phyloP scores from a whole-genome alignment of 2,797 vertebrate genomes.

The Echiichthys vipera region DNA sequence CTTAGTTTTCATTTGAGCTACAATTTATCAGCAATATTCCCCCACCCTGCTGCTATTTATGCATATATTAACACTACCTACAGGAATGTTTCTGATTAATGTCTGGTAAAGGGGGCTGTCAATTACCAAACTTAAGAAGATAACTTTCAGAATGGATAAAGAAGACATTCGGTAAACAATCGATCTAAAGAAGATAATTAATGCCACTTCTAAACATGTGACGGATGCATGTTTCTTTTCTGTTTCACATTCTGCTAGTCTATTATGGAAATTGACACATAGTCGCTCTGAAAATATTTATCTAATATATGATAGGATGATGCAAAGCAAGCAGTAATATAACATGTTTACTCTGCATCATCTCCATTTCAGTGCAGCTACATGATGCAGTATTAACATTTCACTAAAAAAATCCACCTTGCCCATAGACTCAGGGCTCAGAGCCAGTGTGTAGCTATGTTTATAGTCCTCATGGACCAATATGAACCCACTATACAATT shows the following conservation, averaged over 20 bases:
- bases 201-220: neutral
- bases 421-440: conserved; percentile 3
- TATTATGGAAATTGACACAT: conserved; percentile 27
- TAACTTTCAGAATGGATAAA: too few relatives aligned
- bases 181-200: conserved; percentile 27
- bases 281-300: neutral
- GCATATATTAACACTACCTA: conserved; percentile 46
- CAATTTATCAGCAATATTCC: conserved; percentile 24
- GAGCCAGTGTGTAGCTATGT: conserved; percentile 10
- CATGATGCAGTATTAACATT: conserved; percentile 59
- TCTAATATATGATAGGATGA: conserved; percentile 11
- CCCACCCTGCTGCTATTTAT: conserved; percentile 23
- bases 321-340: conserved; percentile 23
- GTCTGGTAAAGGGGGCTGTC: conserved; percentile 17
- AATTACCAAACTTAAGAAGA: conserved; percentile 21
- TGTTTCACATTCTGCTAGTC: neutral
- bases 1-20: conserved; percentile 17
- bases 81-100: conserved; percentile 44
- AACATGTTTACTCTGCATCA: conserved; percentile 15
- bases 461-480: conserved; percentile 47
- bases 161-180: too few relatives aligned
- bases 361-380: conserved; percentile 31
- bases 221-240: neutral
- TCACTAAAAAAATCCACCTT: conserved; percentile 58
- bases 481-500: conserved; percentile 49